These are phyloP conservation scores for Macrobrachium rosenbergii DNA, from an alignment of 1,140 invertebrate species.

Conservation along the genomic window DNA sequence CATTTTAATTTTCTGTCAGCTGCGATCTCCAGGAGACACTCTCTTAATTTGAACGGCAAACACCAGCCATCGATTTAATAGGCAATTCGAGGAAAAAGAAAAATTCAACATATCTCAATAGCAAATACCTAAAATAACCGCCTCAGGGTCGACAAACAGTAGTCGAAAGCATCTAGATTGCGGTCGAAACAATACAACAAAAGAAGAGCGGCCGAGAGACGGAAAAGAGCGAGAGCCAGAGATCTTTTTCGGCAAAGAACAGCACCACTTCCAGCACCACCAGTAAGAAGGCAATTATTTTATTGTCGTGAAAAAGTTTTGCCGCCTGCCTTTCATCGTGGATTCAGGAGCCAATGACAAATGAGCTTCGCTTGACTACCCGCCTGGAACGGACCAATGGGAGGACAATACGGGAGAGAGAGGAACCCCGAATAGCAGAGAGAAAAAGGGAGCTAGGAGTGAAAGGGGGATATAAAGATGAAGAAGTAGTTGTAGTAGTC, in stretches of 20 bases:
- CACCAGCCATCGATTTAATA: too few relatives aligned
- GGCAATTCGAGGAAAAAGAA: too few relatives aligned
- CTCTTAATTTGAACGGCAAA: too few relatives aligned
- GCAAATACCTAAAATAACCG: too few relatives aligned
- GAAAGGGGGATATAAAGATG: neutral
- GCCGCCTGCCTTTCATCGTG: conserved; percentile 45
- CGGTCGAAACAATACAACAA: too few relatives aligned
- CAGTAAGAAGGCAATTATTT: conserved; percentile 57
- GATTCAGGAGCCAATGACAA: conserved; percentile 56
- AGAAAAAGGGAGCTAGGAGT: neutral
- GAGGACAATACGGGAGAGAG: conserved; percentile 33
- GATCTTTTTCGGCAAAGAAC: neutral
- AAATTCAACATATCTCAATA: too few relatives aligned
- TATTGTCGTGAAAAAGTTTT: conserved; percentile 59
- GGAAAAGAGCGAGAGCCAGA: neutral
- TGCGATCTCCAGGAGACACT: too few relatives aligned
- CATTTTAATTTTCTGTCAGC: too few relatives aligned
- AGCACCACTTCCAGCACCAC: conserved; percentile 6
- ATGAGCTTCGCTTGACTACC: conserved; percentile 48
- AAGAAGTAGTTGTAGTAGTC: neutral
- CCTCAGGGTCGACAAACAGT: too few relatives aligned
- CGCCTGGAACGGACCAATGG: conserved; percentile 51
- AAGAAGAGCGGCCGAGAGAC: neutral
- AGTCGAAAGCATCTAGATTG: too few relatives aligned
- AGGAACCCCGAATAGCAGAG: neutral